phyloP scores from a whole-genome alignment of 2,113 vertebrate genomes.

The Collichthys lucidus region DNA sequence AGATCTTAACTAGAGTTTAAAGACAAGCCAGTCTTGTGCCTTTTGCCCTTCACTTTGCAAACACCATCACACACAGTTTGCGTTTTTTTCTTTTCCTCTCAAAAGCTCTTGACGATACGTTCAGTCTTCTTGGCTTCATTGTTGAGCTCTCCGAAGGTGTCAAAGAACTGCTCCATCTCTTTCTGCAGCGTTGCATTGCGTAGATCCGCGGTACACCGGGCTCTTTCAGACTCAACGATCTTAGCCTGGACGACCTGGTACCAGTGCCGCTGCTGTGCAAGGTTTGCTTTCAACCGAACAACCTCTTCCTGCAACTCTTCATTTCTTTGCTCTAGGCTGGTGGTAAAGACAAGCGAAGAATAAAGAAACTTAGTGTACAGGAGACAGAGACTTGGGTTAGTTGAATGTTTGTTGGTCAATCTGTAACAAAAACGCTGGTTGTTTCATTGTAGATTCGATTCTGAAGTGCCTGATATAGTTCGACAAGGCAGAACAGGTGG shows the following conservation, averaged over 20 bases:
- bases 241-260: slow-evolving; percentile 80
- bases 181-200: slow-evolving; percentile 83
- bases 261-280: slow-evolving; percentile 83
- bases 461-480: not conserved
- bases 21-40: slow-evolving; percentile 9
- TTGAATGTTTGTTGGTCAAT: not conserved
- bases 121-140: slow-evolving; percentile 82
- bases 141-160: slow-evolving; percentile 86
- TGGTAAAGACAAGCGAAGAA: not conserved
- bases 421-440: not conserved
- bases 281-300: slow-evolving; percentile 71
- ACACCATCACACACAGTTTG: slow-evolving; percentile 15
- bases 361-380: not conserved
- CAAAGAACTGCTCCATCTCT: slow-evolving; percentile 88
- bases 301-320: slow-evolving; percentile 82
- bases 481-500: not conserved
- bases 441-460: not conserved
- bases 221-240: slow-evolving; percentile 81
- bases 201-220: slow-evolving; percentile 78
- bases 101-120: slow-evolving; percentile 76
- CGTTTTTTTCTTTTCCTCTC: slow-evolving; percentile 27
- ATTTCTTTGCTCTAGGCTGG: slow-evolving; percentile 86
- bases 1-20: slow-evolving; percentile 15
- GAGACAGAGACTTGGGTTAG: not conserved
- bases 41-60: slow-evolving; percentile 1